Evolutionary conservation across 2,888 invertebrate species (phyloP), one percentile per base, ranked within the genome.

Genomic region (Acanthosoma haemorrhoidale): DNA sequence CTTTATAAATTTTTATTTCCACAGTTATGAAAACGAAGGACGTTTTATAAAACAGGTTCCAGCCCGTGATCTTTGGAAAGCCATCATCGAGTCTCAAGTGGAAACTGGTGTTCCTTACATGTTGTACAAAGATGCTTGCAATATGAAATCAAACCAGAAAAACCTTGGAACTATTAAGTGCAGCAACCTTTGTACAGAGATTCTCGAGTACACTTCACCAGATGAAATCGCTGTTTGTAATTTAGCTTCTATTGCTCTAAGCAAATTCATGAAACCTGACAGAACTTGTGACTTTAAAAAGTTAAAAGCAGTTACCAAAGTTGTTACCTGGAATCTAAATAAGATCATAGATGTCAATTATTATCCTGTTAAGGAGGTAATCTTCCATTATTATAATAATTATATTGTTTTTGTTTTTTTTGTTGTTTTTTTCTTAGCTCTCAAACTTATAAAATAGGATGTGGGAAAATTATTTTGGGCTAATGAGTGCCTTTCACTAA

Each of bases 31-130:
- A 81, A 79, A 82, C n/a, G 90, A 90, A 78, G 89, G 89, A 0
- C 82, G 85, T 32, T 92, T 83, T 77, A 82, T 79, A 25, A 86
- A 86, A 74, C 85, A 85, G 77, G 83, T 92, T 0, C 86, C 86
- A 72, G 99, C 99, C 0, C 92, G 94, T 79, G 83, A 89, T 71
- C 80, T 99, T 41, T 99, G 97, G 97, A 90, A 90, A 78, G 93
- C 95, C 41, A 93, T 99, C 73, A 88, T 96, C 73, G 91, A 94
- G 78, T 87, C 96, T 0, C 96, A 97, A 82, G 92, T 95, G 3
- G 99, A 99, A 84, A 98, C 98, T 1, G 99, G 98, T 13, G 95
- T 94, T 4, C 99, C 99, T 0, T 99, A 95, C 80, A 97, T 99
- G 94, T 81, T 94, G 0, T 95, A 94, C 79, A 95, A 95, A 82